A percentile compares a stretch with the other conserved stretches of the same genome.
These are phyloP conservation scores for Phoebastria nigripes DNA, from an alignment of 2,797 vertebrate genomes.

Conservation along the genomic window DNA sequence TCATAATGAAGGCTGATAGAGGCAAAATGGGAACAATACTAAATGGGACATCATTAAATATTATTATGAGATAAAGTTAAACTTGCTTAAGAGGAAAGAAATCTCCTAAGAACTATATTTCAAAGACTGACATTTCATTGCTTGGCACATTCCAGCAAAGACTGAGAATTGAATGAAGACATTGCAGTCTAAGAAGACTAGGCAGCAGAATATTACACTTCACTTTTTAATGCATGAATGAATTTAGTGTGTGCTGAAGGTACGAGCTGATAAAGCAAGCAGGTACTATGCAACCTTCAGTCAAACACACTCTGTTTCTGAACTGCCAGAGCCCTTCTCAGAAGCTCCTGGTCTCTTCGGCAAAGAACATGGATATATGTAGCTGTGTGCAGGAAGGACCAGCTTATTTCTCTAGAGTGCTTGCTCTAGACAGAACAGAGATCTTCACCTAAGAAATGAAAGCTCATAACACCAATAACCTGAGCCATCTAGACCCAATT, in stretches of 20 bases:
- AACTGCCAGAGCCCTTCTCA: not conserved
- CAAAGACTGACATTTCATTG: not conserved
- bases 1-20: constrained; percentile 29
- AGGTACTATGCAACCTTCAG: not conserved
- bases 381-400: not conserved
- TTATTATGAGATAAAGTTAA: constrained; percentile 33
- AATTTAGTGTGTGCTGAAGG: not conserved
- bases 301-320: not conserved
- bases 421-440: not conserved
- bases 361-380: not conserved
- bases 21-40: not conserved
- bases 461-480: not conserved
- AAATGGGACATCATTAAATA: constrained; percentile 23
- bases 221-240: not conserved
- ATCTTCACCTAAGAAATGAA: not conserved
- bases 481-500: not conserved
- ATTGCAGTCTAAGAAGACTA: not conserved
- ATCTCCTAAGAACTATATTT: not conserved
- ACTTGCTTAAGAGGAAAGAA: not conserved
- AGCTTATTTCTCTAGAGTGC: not conserved
- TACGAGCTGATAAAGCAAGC: constrained; percentile 13
- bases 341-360: not conserved
- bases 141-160: not conserved
- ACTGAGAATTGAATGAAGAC: not conserved
- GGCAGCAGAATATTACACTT: not conserved